Evolutionary conservation across 2,888 invertebrate genomes (phyloP).

Genomic region (Serrognathus titanus): DNA sequence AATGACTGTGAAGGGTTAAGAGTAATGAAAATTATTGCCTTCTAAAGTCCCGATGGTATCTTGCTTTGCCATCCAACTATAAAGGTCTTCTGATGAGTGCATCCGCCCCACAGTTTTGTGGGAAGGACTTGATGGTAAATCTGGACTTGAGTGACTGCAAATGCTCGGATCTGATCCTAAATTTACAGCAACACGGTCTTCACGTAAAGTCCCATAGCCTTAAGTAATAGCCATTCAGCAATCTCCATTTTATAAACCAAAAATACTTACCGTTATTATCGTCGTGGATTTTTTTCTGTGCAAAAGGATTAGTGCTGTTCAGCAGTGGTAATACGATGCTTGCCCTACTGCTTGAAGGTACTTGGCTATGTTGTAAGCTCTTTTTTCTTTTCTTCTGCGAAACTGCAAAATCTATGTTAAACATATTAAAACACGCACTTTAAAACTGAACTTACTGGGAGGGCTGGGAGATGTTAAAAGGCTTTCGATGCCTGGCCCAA

Average conservation of each 20-base stretch:
- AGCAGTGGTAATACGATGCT: slow-evolving; percentile 75
- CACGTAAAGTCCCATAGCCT: slow-evolving; percentile 75
- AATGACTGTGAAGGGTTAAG: neutral
- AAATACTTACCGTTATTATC: slow-evolving; percentile 43
- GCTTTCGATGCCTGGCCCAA: slow-evolving; percentile 46
- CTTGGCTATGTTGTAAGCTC: slow-evolving; percentile 48
- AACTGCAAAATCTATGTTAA: slow-evolving; percentile 27
- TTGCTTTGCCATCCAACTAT: slow-evolving; percentile 96
- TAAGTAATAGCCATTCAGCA: slow-evolving; percentile 3
- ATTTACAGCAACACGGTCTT: slow-evolving; percentile 55
- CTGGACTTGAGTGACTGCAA: slow-evolving; percentile 49
- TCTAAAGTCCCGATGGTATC: slow-evolving; percentile 23
- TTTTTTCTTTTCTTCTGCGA: slow-evolving; percentile 50
- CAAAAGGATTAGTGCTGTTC: slow-evolving; percentile 56
- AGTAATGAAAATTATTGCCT: neutral
- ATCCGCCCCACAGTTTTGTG: slow-evolving; percentile 40
- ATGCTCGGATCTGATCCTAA: slow-evolving; percentile 67
- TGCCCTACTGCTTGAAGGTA: slow-evolving; percentile 69
- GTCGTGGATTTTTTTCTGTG: slow-evolving; percentile 53
- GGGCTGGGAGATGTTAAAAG: slow-evolving; percentile 57
- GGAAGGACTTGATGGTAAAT: slow-evolving; percentile 44
- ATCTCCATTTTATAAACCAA: neutral
- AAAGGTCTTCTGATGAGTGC: slow-evolving; percentile 69
- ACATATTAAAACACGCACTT: neutral
- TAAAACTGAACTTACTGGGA: slow-evolving; percentile 52